Conservation (phyloP, 2,797 vertebrate species). For the Sternotherus odoratus region DNA sequence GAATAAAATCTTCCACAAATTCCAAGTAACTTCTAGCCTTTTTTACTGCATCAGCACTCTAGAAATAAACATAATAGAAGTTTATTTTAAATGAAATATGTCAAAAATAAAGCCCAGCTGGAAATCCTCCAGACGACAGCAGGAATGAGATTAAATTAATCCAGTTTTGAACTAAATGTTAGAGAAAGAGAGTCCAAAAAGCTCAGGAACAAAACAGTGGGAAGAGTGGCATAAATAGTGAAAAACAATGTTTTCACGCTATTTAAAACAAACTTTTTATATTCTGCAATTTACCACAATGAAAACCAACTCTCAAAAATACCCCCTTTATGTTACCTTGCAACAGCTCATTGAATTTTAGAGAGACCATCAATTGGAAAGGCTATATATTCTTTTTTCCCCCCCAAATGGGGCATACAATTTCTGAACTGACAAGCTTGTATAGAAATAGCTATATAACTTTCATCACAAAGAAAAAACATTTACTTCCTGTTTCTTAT, state of each 20-base stretch:
- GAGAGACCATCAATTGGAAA: accelerated
- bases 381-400: neutral
- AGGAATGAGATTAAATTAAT: neutral
- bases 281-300: neutral
- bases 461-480: neutral
- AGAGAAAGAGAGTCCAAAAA: neutral
- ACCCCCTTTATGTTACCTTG: neutral
- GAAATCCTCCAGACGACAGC: neutral
- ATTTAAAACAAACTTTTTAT: neutral
- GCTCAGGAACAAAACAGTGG: neutral
- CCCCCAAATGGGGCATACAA: neutral
- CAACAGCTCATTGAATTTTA: neutral
- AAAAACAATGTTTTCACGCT: neutral
- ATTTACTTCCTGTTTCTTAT: no score
- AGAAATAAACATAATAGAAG: constrained; percentile 28
- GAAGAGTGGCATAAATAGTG: neutral
- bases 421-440: neutral
- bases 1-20: constrained; percentile 97
- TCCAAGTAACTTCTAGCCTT: constrained; percentile 95
- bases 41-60: constrained; percentile 95
- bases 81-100: constrained; percentile 23
- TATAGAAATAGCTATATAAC: neutral
- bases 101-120: constrained; percentile 46
- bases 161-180: neutral
- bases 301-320: neutral